Conservation (phyloP, 35 echinoderm and acorn worm species). For the Heliocidaris tuberculata region DNA sequence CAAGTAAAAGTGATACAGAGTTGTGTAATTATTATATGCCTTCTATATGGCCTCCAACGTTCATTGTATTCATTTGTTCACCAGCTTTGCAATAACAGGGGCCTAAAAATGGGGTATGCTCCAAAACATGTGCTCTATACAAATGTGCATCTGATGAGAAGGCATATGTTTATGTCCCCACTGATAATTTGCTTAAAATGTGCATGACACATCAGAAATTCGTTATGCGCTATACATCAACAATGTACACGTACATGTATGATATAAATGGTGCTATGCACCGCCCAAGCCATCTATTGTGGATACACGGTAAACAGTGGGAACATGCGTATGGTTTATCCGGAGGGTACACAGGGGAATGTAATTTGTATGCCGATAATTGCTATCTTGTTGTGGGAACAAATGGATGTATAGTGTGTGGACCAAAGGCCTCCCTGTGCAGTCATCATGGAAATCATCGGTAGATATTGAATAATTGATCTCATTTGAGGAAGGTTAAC, state of each 20-base stretch:
- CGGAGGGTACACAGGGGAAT: background rate
- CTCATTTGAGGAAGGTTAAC: background rate
- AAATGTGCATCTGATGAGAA: background rate
- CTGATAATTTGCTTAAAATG: background rate
- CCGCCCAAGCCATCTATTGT: background rate
- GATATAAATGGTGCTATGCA: background rate
- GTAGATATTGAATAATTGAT: constrained; percentile 19
- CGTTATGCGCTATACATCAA: no score
- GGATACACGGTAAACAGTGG: background rate
- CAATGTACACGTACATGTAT: background rate
- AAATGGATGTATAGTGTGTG: background rate
- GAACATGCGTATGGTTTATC: background rate
- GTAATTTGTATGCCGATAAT: constrained; percentile 3
- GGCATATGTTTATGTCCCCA: background rate
- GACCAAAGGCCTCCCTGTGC: background rate
- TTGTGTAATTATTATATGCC: background rate
- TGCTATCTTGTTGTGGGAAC: constrained; percentile 2
- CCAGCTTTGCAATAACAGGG: background rate
- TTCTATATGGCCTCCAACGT: background rate
- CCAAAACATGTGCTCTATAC: background rate
- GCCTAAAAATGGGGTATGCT: background rate
- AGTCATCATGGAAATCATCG: constrained; percentile 3
- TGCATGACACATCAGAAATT: background rate
- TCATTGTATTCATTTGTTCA: constrained; percentile 12
- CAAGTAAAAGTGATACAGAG: background rate